Evolutionary conservation across 2,113 vertebrate species (phyloP).

Genomic region (Anguilla rostrata): DNA sequence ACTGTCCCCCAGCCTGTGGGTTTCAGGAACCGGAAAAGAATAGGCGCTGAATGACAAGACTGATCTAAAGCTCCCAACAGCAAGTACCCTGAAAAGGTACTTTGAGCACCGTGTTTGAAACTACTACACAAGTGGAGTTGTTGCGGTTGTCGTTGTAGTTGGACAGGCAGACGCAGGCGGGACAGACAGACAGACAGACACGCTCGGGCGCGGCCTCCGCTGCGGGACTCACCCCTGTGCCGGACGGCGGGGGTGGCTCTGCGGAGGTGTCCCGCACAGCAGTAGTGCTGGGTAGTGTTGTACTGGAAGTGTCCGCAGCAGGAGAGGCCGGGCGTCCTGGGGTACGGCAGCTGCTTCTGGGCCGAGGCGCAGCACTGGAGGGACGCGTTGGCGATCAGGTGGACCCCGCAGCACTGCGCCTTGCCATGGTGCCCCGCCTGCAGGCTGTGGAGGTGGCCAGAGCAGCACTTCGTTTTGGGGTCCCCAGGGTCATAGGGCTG

Average conservation of each 20-base stretch:
- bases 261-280: conserved; percentile 23
- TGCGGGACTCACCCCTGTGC: neutral
- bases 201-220: neutral
- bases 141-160: too few relatives aligned
- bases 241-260: too few relatives aligned
- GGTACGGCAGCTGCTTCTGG: conserved; percentile 29
- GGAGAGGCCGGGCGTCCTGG: neutral
- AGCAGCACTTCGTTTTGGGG: conserved; percentile 42
- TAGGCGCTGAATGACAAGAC: too few relatives aligned
- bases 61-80: too few relatives aligned
- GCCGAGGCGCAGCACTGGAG: conserved; percentile 43
- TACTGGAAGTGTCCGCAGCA: conserved; percentile 51
- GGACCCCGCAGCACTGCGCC: conserved; percentile 42
- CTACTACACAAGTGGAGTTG: too few relatives aligned
- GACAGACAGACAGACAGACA: neutral
- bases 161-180: neutral
- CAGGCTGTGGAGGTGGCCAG: conserved; percentile 36
- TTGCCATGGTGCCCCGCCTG: accelerated
- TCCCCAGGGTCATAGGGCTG: conserved; percentile 26
- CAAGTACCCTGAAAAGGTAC: too few relatives aligned
- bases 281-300: conserved; percentile 47
- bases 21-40: too few relatives aligned
- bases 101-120: too few relatives aligned
- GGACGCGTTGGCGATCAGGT: neutral
- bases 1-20: too few relatives aligned